Base-by-base conservation (phyloP, 2,888 invertebrate species). In the Tiliacea aurago region DNA sequence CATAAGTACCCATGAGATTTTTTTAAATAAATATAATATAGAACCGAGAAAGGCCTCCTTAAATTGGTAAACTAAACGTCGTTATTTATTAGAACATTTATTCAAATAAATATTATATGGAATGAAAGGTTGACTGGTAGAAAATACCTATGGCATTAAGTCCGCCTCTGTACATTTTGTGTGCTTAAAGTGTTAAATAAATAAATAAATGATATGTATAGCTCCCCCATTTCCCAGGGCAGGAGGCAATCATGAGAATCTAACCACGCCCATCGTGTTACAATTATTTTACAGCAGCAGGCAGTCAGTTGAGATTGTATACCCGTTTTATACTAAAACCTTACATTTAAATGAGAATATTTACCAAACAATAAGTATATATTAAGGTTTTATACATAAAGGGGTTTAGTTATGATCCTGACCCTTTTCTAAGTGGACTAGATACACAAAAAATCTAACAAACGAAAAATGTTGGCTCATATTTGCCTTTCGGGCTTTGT, bases 1-100 rank as follows among this genome's bases (percentile, higher is more conserved):
- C 4, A 37, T 37, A 37, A 37, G 37, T 37, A 5, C 37, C 4
- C 37, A 37, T 37, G 37, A 37, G 4, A 37, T 37, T 37, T 37
- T 37, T 37, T 37, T 4, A 37, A 37, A 37, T 37, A 37, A 37
- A 37, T 37, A 37, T 2, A 37, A 37, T 37, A 9, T 41, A 43
- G 11, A 62, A 28, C 28, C 20, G 41, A 62, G 7, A 43, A 62
- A 18, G 11, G 23, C 43, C 11, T 62, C 6, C 4, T 55, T 18
- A 0, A 55, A 18, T 7, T 37, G 85, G 98, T 99, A 91, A 98
- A 99, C 93, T 98, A 61, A 18, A 43, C 18, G 10, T 45, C 41
- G 43, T 45, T 43, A 45, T 23, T 18, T 87, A 87, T 85, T 93
- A 94, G 91, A 89, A 78, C 91, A 93, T 90, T 92, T 93, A 94